Base-by-base conservation (phyloP, 35 echinoderm and acorn worm species). In the Strongylocentrotus purpuratus region DNA sequence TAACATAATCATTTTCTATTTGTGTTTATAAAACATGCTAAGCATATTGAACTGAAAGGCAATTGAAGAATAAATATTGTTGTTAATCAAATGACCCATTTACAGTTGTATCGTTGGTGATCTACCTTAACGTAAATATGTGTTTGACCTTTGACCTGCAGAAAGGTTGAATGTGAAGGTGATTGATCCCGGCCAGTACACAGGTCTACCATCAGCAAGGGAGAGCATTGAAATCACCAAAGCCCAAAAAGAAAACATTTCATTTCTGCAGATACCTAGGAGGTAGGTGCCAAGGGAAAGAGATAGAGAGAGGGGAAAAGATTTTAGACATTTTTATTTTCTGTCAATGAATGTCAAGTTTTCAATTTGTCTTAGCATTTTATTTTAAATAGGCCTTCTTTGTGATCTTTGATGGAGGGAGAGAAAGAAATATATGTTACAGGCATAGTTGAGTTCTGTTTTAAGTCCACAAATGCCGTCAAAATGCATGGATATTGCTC, bases 131-230 rank as follows among this genome's bases (percentile, higher is more conserved):
- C n/a, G n/a, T n/a, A 20, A 17, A 8, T 10, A 45, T 89, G 32
- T 78, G 59, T 85, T 94, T 95, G 46, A 95, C 86, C 85, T 71
- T 99, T 92, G 85, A 17, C 31, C 93, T 45, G 33, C 96, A 99
- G 98, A 99, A 85, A 97, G 95, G 92, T 47, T 97, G 46, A 99
- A 99, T 65, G 96, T 99, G 41, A 96, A 94, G 31, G 98, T 99
- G 45, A 91, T 99, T 85, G 95, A 97, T 61, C 97, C 97, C 3
- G 46, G 90, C 31, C 47, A 95, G 25, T 88, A 96, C 48, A 90
- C 92, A 46, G 97, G 97, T 61, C 88, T 99, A 47, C 98, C 98
- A 94, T 92, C 96, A 52, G 94, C 94, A 50, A 96, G 94, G 25
- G 98, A 99, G 85, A 88, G 85, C 33, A 92, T 70, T 60, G 98